phyloP scores from a whole-genome alignment of 2,888 invertebrate genomes.

The Portevinia maculata region DNA sequence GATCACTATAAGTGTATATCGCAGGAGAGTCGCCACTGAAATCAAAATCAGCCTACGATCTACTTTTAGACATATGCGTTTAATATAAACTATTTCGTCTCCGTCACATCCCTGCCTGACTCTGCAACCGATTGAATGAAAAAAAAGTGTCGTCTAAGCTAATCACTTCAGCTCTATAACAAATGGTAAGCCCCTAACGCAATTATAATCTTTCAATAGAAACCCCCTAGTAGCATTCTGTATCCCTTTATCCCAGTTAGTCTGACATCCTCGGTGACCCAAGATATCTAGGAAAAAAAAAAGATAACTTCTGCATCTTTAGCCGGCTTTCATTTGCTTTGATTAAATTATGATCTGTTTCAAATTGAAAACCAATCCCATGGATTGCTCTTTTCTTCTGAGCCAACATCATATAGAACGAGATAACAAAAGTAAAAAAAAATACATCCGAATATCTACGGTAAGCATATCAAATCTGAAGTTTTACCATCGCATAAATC shows the following conservation, averaged over 20 bases:
- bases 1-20: too few species aligned
- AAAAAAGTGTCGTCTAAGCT: too few species aligned
- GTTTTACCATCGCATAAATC: conserved; percentile 61
- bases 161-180: too few species aligned
- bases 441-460: not conserved
- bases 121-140: too few species aligned
- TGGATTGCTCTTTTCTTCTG: conserved; percentile 29
- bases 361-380: conserved; percentile 60
- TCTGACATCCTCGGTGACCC: not conserved
- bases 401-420: conserved; percentile 3
- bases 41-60: too few species aligned
- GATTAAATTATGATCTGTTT: conserved; percentile 42
- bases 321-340: conserved; percentile 7
- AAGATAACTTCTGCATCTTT: not conserved
- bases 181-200: not conserved
- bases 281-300: not conserved
- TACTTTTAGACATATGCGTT: too few species aligned
- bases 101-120: too few species aligned
- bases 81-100: too few species aligned
- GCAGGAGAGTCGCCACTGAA: too few species aligned
- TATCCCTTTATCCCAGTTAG: not conserved
- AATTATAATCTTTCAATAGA: not conserved
- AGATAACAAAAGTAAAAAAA: not conserved
- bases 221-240: not conserved
- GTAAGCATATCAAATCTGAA: conserved; percentile 40